phyloP scores from a whole-genome alignment of 1,140 invertebrate genomes.

The Nasonia longicornis region DNA sequence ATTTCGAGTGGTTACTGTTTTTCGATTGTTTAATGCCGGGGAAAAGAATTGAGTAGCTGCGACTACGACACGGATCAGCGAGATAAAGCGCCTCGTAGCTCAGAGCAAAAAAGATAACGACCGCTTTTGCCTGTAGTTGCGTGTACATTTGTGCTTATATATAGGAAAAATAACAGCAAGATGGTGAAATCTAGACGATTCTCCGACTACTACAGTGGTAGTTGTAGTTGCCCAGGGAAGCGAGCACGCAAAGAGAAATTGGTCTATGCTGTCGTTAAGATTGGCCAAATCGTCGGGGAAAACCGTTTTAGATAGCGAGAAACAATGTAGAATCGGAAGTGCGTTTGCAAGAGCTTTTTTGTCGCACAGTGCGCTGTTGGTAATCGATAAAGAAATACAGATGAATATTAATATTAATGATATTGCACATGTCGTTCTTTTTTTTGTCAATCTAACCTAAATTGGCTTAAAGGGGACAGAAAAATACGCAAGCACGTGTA shows the following conservation, averaged over 20 bases:
- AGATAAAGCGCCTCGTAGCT: slow-evolving; percentile 40
- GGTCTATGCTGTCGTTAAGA: slow-evolving; percentile 39
- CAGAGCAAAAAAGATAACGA: slow-evolving; percentile 51
- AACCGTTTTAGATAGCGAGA: slow-evolving; percentile 41
- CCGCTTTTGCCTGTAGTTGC: slow-evolving; percentile 26
- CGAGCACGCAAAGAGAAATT: slow-evolving; percentile 46
- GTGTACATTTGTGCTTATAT: too few species aligned
- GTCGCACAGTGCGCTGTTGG: neutral
- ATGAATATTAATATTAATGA: neutral
- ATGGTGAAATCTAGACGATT: slow-evolving; percentile 33
- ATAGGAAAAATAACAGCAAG: slow-evolving; percentile 35
- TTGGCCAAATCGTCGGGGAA: slow-evolving; percentile 30
- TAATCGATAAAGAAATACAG: neutral
- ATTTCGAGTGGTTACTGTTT: slow-evolving; percentile 67
- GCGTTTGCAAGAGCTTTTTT: slow-evolving; percentile 30
- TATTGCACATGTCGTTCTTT: neutral
- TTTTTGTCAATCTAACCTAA: too few species aligned
- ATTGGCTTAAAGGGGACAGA: too few species aligned
- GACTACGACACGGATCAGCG: slow-evolving; percentile 55
- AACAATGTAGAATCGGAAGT: slow-evolving; percentile 36
- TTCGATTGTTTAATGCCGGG: slow-evolving; percentile 64
- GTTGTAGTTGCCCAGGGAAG: neutral
- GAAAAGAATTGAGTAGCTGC: slow-evolving; percentile 62
- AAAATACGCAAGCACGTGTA: too few species aligned
- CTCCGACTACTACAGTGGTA: neutral